Conservation (phyloP, 2,113 vertebrate species). For the Paramormyrops kingsleyae region DNA sequence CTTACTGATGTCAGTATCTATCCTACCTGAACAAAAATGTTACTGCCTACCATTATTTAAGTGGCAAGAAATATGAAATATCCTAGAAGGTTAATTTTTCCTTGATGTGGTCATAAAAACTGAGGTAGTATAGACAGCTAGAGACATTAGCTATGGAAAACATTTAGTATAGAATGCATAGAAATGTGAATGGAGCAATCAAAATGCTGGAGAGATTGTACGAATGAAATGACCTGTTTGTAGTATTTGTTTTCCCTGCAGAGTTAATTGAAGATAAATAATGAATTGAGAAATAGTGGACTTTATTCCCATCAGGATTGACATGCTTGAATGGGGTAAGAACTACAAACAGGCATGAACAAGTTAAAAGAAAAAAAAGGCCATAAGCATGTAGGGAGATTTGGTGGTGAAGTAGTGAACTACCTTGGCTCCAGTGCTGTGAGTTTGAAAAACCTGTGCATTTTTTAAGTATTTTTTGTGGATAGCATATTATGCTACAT, state of each 20-base stretch:
- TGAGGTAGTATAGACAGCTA: background rate
- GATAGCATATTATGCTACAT: background rate
- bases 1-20: background rate
- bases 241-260: background rate
- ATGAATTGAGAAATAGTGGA: background rate
- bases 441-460: background rate
- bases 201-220: background rate
- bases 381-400: background rate
- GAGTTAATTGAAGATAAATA: background rate
- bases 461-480: background rate
- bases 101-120: background rate
- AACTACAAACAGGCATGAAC: background rate
- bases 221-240: background rate
- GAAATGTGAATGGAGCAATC: background rate
- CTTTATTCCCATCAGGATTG: background rate
- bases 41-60: background rate
- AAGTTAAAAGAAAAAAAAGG: background rate
- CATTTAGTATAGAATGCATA: background rate
- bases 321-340: background rate
- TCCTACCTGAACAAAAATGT: background rate
- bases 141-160: background rate
- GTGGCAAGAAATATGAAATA: background rate
- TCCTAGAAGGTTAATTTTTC: background rate
- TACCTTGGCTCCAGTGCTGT: background rate
- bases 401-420: background rate